phyloP scores from a whole-genome alignment of 2,113 vertebrate genomes.

The Sylvia atricapilla region DNA sequence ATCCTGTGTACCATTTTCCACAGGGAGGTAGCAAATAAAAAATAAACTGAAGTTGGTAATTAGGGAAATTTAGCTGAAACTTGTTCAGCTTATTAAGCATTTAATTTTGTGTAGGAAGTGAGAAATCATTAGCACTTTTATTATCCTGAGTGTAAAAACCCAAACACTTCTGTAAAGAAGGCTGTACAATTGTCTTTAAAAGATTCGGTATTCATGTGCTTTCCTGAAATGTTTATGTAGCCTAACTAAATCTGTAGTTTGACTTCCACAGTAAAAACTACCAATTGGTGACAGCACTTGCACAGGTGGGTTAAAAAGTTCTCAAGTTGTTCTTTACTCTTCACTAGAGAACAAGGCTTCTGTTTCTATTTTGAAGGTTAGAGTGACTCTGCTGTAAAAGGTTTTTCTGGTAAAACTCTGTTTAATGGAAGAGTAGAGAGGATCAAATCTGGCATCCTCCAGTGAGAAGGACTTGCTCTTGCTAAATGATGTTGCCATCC shows the following conservation, averaged over 20 bases:
- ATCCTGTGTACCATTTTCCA: not conserved
- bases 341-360: not conserved
- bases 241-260: not conserved
- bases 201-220: not conserved
- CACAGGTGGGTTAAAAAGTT: not conserved
- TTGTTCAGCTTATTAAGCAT: slow-evolving; percentile 34
- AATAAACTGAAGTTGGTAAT: not conserved
- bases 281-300: not conserved
- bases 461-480: not conserved
- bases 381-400: not conserved
- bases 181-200: not conserved
- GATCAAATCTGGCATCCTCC: not conserved
- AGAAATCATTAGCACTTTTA: slow-evolving; percentile 1
- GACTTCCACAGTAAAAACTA: not conserved
- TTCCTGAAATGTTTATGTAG: not conserved
- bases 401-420: not conserved
- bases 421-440: not conserved
- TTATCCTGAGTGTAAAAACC: not conserved
- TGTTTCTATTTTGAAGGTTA: not conserved
- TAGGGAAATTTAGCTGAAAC: slow-evolving; percentile 11
- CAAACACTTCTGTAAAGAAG: not conserved
- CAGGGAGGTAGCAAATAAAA: not conserved
- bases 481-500: not conserved
- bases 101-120: slow-evolving; percentile 11
- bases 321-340: not conserved